A percentile compares a stretch with the other conserved stretches of the same genome.
Evolutionary conservation across 2,888 invertebrate genomes (phyloP).

Genomic region (Napeogenes sylphis): DNA sequence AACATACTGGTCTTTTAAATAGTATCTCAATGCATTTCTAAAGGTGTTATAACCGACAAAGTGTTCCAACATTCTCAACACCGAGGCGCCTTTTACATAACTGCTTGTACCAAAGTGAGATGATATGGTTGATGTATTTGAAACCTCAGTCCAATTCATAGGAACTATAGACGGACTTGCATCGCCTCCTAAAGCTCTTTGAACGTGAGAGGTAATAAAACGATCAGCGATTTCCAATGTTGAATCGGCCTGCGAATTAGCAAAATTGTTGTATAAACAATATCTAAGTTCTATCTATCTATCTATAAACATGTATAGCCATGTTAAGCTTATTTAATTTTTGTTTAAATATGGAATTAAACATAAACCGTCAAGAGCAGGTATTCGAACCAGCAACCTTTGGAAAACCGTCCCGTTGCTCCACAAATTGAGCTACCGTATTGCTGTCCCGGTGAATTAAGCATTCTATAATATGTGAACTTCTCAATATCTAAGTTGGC

Average conservation of each 20-base stretch:
- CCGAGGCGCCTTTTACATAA: conserved; percentile 82
- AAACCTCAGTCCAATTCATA: conserved; percentile 76
- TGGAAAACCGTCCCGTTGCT: too few relatives aligned
- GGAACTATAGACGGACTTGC: conserved; percentile 59
- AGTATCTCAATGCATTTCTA: conserved; percentile 74
- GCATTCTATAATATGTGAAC: too few relatives aligned
- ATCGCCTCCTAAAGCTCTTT: conserved; percentile 79
- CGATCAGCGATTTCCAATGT: conserved; percentile 70
- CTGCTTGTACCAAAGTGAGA: conserved; percentile 82
- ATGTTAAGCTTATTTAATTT: too few relatives aligned
- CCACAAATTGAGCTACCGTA: too few relatives aligned
- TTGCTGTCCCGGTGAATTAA: too few relatives aligned
- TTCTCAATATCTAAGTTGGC: too few relatives aligned
- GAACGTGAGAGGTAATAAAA: conserved; percentile 83
- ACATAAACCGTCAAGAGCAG: too few relatives aligned
- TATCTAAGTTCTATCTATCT: background rate
- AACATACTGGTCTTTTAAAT: conserved; percentile 76
- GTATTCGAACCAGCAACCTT: too few relatives aligned
- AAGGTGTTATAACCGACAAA: conserved; percentile 77
- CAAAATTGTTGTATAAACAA: background rate
- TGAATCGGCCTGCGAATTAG: conserved; percentile 51
- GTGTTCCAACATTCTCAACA: conserved; percentile 83
- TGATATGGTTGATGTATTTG: conserved; percentile 68
- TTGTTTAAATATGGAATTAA: too few relatives aligned
- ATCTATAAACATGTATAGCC: too few relatives aligned